phyloP scores from a whole-genome alignment of 2,797 vertebrate species.

The Diplodus puntazzo region DNA sequence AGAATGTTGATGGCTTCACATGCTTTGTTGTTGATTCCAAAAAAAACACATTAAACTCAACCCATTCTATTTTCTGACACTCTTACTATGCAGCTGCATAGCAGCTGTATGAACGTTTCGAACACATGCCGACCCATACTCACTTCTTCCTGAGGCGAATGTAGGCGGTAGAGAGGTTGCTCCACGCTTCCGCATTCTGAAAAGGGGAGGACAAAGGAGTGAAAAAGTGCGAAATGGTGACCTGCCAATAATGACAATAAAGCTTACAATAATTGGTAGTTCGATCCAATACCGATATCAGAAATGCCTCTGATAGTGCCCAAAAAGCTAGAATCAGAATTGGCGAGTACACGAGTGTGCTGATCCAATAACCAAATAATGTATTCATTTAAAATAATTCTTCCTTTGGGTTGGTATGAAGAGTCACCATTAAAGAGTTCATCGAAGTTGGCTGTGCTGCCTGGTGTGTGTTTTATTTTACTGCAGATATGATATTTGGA shows the following conservation, averaged over 20 bases:
- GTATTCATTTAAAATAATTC: too few species aligned
- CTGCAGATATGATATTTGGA: background rate
- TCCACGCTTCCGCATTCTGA: conserved; percentile 98
- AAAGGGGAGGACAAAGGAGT: conserved; percentile 18
- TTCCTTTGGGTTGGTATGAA: background rate
- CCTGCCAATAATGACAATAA: too few species aligned
- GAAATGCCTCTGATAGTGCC: too few species aligned
- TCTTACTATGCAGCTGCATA: too few species aligned
- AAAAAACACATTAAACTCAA: background rate
- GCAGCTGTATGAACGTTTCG: background rate
- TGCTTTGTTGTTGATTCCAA: too few species aligned
- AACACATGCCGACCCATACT: conserved; percentile 68
- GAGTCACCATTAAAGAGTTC: background rate
- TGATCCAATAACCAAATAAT: too few species aligned
- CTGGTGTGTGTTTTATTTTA: background rate
- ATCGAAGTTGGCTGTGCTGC: background rate
- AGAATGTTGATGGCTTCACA: too few species aligned
- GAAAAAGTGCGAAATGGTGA: too few species aligned
- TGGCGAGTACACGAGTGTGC: too few species aligned
- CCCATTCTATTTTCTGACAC: background rate
- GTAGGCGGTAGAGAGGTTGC: conserved; percentile 96
- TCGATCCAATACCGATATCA: too few species aligned
- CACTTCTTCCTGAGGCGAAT: conserved; percentile 95
- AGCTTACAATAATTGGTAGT: too few species aligned
- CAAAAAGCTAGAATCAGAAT: too few species aligned